phyloP scores from a whole-genome alignment of 2,888 invertebrate genomes.

The Chaetogeoica ovagalla region DNA sequence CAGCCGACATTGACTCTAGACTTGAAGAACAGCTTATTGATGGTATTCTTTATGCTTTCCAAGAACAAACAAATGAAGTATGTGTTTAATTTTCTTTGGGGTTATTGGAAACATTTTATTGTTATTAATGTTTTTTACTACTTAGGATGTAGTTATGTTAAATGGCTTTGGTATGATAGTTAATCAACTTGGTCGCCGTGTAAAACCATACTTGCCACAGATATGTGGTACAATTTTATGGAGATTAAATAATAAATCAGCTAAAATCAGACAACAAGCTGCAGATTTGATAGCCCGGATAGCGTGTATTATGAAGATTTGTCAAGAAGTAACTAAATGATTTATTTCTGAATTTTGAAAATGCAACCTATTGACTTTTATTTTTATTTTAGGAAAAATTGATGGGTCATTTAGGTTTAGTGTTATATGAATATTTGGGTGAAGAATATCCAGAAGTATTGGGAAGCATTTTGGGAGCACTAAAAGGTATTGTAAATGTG shows the following conservation, averaged over 20 bases:
- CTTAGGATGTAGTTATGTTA: slow-evolving; percentile 95
- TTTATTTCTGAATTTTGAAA: not conserved
- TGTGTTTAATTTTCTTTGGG: slow-evolving; percentile 38
- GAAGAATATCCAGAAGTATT: slow-evolving; percentile 99
- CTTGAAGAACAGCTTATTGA: slow-evolving; percentile 99
- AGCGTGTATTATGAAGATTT: slow-evolving; percentile 99
- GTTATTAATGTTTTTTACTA: slow-evolving; percentile 41
- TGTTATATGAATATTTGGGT: slow-evolving; percentile 97
- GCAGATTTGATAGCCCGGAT: slow-evolving; percentile 98
- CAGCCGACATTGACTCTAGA: slow-evolving; percentile 96
- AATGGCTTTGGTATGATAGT: slow-evolving; percentile 99
- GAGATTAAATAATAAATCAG: slow-evolving; percentile 99
- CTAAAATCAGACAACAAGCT: slow-evolving; percentile 98
- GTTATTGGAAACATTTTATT: not conserved
- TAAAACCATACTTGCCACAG: slow-evolving; percentile 98
- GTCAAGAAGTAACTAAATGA: slow-evolving; percentile 77
- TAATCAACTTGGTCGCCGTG: slow-evolving; percentile 93
- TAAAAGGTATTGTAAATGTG: slow-evolving; percentile 99
- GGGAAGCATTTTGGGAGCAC: slow-evolving; percentile 95
- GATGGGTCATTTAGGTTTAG: slow-evolving; percentile 99
- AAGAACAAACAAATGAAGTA: slow-evolving; percentile 98
- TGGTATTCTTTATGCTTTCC: slow-evolving; percentile 98
- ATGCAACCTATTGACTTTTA: slow-evolving; percentile 19
- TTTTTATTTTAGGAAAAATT: slow-evolving; percentile 78
- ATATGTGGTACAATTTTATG: slow-evolving; percentile 99